Conservation (phyloP, 2,888 invertebrate species). For the Melanophora roralis region DNA sequence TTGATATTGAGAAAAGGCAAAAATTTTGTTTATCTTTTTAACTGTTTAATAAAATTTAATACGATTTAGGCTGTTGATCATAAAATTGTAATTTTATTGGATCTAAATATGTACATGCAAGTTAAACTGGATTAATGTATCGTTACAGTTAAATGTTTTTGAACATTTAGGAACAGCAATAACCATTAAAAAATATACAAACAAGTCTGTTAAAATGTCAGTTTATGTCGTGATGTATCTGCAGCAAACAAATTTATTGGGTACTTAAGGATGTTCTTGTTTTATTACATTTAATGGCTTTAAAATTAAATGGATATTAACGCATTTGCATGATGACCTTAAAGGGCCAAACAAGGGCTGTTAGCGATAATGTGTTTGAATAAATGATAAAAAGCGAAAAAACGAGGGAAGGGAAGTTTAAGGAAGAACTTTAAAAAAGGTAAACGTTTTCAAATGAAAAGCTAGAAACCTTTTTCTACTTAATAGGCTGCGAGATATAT, state of each 20-base stretch:
- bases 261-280: not conserved
- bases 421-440: too few relatives aligned
- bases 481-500: too few relatives aligned
- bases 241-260: not conserved
- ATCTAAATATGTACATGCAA: not conserved
- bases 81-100: constrained; percentile 18
- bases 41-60: too few relatives aligned
- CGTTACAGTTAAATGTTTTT: not conserved
- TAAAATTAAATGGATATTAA: constrained; percentile 1
- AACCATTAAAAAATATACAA: not conserved
- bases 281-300: not conserved
- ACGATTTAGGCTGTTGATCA: not conserved
- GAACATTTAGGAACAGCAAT: constrained; percentile 7
- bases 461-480: not conserved
- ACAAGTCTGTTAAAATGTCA: not conserved
- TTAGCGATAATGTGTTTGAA: not conserved
- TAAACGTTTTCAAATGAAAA: too few relatives aligned
- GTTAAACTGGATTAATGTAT: not conserved
- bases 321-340: not conserved
- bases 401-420: too few relatives aligned
- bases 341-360: not conserved
- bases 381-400: too few relatives aligned
- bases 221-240: not conserved
- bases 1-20: too few relatives aligned
- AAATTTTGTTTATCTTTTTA: not conserved